Percentiles rank a stretch among this genome's conserved stretches.
Conservation (phyloP, 2,797 vertebrate genomes). For the Sebastes hopkinsi region DNA sequence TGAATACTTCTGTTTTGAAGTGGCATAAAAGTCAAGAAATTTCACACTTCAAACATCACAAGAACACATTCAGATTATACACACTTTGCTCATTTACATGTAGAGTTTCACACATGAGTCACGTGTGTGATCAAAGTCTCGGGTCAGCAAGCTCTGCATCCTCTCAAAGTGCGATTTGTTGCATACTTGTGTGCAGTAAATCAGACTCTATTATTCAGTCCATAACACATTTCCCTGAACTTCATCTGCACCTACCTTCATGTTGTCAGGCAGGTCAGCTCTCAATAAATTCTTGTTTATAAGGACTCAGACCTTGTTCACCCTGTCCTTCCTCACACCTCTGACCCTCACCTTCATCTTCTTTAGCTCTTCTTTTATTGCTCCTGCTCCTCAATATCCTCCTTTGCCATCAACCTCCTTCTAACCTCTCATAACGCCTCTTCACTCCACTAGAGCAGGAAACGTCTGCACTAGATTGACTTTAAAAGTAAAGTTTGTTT, state of each 20-base stretch:
- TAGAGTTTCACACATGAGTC: background rate
- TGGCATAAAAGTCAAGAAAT: background rate
- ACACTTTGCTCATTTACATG: background rate
- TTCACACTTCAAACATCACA: background rate
- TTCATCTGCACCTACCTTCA: constrained; percentile 2
- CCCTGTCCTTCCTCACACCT: background rate
- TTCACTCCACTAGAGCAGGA: background rate
- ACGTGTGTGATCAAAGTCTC: background rate
- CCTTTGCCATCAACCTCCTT: background rate
- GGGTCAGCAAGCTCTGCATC: background rate
- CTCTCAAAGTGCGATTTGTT: background rate
- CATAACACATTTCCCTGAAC: background rate
- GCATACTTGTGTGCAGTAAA: background rate
- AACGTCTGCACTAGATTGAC: background rate
- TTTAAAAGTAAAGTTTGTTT: background rate
- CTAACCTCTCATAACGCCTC: background rate
- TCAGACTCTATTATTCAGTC: background rate
- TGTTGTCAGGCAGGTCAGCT: background rate
- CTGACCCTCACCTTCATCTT: constrained; percentile 8
- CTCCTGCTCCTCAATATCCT: constrained; percentile 10
- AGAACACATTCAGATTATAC: background rate
- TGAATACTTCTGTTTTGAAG: background rate
- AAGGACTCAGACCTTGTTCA: constrained; percentile 12
- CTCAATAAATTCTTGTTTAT: constrained; percentile 14
- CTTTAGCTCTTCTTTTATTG: constrained; percentile 38